phyloP scores from a whole-genome alignment of 2,797 vertebrate genomes.

The Sebastes trivittatus region DNA sequence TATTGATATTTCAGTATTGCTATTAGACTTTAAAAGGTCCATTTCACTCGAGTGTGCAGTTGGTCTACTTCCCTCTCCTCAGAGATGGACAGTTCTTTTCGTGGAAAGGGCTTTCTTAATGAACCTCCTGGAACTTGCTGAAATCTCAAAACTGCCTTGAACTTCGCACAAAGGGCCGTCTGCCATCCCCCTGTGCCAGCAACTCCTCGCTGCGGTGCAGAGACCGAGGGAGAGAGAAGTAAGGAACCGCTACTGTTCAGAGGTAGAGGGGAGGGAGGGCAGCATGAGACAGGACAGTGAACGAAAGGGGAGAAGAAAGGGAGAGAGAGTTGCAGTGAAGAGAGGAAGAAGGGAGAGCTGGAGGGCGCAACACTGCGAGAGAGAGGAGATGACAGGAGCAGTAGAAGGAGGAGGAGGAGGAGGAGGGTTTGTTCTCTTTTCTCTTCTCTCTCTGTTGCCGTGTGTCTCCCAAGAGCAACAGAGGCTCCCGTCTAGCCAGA shows the following conservation, averaged over 20 bases:
- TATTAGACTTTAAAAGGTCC: not conserved
- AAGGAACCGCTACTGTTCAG: conserved; percentile 38
- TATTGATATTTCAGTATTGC: not conserved
- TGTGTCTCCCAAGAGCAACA: conserved; percentile 61
- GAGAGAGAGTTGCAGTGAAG: conserved; percentile 19
- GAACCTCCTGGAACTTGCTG: conserved; percentile 59
- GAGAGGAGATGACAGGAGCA: conserved; percentile 49
- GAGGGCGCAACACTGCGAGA: conserved; percentile 31
- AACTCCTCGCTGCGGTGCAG: conserved; percentile 24
- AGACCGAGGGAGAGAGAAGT: conserved; percentile 31
- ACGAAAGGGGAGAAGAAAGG: conserved; percentile 36
- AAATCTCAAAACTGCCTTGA: conserved; percentile 72
- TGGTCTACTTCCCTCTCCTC: conserved; percentile 27
- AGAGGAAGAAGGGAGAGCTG: conserved; percentile 27
- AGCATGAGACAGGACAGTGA: conserved; percentile 38
- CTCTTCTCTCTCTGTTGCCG: conserved; percentile 36
- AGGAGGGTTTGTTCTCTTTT: conserved; percentile 58
- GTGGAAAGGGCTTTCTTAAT: conserved; percentile 61
- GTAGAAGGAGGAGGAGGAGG: conserved; percentile 23
- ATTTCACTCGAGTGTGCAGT: not conserved
- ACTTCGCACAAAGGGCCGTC: conserved; percentile 63
- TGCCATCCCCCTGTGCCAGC: conserved; percentile 58
- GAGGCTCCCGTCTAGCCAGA: conserved; percentile 60
- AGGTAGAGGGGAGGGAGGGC: conserved; percentile 22
- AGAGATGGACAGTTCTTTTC: conserved; percentile 53